A percentile compares a stretch with the other conserved stretches of the same genome.
Conservation (phyloP, 2,797 vertebrate species). For the Myoxocephalus aenaeus region DNA sequence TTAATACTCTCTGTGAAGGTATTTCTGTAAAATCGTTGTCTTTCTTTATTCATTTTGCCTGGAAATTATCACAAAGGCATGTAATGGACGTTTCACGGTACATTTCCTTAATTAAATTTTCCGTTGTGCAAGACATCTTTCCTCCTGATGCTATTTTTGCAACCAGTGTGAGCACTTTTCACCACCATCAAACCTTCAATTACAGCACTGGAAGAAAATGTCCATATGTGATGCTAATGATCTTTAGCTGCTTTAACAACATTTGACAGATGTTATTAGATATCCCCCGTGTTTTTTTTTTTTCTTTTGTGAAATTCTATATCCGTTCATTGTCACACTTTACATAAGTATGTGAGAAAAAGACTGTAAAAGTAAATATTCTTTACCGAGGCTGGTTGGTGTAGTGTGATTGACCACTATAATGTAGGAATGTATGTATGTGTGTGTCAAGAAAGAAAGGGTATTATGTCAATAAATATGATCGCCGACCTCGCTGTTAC, state of each 20-base stretch:
- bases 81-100: slow-evolving; percentile 55
- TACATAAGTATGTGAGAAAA: background rate
- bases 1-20: slow-evolving; percentile 4
- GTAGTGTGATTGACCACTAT: background rate
- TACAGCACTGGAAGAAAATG: slow-evolving; percentile 4
- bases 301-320: background rate
- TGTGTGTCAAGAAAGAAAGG: background rate
- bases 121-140: slow-evolving; percentile 42
- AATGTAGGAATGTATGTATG: background rate
- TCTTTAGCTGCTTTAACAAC: slow-evolving; percentile 5
- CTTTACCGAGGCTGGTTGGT: background rate
- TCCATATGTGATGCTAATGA: background rate
- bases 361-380: no score
- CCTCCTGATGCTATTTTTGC: slow-evolving; percentile 41
- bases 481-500: slow-evolving; percentile 22
- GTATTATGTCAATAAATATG: slow-evolving; percentile 30
- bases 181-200: slow-evolving; percentile 23
- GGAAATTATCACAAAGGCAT: slow-evolving; percentile 46
- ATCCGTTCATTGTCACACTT: background rate
- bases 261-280: slow-evolving; percentile 22
- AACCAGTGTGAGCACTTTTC: background rate
- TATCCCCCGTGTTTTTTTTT: background rate
- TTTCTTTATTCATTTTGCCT: slow-evolving; percentile 10
- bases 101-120: slow-evolving; percentile 59
- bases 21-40: slow-evolving; percentile 23